Conservation (phyloP, 2,888 invertebrate genomes). For the Aethes cnicana region DNA sequence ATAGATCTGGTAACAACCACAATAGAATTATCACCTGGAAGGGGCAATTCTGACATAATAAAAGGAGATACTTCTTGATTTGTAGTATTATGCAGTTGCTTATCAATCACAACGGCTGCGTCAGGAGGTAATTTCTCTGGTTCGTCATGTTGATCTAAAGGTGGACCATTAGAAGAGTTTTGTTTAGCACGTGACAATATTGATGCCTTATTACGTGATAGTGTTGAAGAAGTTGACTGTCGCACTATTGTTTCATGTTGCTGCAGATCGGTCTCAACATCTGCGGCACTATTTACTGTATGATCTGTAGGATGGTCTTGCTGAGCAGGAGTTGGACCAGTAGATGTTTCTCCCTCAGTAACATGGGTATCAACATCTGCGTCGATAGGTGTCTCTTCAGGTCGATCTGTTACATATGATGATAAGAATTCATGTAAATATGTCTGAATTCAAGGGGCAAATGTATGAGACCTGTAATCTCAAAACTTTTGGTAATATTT, state of each 20-base stretch:
- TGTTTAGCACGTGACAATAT: background rate
- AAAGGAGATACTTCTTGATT: background rate
- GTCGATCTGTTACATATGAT: conserved; percentile 38
- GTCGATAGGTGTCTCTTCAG: conserved; percentile 6
- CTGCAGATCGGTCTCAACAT: background rate
- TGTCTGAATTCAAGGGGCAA: conserved; percentile 44
- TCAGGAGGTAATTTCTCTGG: background rate
- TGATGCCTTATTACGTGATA: background rate
- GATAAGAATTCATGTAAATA: conserved; percentile 42
- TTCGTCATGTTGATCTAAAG: background rate
- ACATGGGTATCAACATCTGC: too few species aligned
- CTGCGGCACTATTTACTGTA: background rate
- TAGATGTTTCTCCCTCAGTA: background rate
- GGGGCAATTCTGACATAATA: background rate
- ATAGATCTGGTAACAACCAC: too few species aligned
- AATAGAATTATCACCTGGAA: background rate
- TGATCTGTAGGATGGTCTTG: background rate
- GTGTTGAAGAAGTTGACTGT: background rate
- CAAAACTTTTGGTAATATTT: conserved; percentile 46
- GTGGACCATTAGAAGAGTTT: background rate
- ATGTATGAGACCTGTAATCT: conserved; percentile 45
- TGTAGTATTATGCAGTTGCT: background rate
- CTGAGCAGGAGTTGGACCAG: background rate
- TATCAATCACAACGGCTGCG: too few species aligned
- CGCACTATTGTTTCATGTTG: background rate